Percentiles rank a stretch among this genome's conserved stretches.
These are phyloP conservation scores for Zeuzera pyrina DNA, from an alignment of 2,888 invertebrate species.

Conservation along the genomic window DNA sequence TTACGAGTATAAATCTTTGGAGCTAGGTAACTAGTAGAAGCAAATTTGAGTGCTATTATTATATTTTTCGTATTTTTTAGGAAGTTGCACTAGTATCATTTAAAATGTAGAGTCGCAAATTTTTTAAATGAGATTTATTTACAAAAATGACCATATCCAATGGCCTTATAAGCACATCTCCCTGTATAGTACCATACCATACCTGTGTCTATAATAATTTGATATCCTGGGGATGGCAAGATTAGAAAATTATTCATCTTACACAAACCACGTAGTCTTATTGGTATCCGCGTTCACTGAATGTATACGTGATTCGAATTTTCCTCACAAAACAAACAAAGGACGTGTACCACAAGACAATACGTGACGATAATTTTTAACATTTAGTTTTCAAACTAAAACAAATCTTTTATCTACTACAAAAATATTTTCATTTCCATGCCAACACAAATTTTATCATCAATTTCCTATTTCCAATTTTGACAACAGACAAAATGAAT, in stretches of 20 bases:
- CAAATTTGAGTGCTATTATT: too few species aligned
- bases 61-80: too few species aligned
- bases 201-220: too few species aligned
- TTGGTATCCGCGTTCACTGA: slow-evolving; percentile 31
- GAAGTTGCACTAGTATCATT: too few species aligned
- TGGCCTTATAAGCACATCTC: too few species aligned
- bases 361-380: slow-evolving; percentile 36
- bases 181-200: too few species aligned
- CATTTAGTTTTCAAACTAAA: slow-evolving; percentile 16
- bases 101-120: too few species aligned
- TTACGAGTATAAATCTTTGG: too few species aligned
- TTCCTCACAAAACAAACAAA: slow-evolving; percentile 23
- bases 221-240: neutral
- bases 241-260: slow-evolving; percentile 28
- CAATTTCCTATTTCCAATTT: slow-evolving; percentile 16
- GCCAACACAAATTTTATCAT: slow-evolving; percentile 7
- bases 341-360: slow-evolving; percentile 28
- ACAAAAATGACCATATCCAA: too few species aligned
- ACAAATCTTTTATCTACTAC: neutral
- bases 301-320: slow-evolving; percentile 48
- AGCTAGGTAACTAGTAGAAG: too few species aligned
- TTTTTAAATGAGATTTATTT: too few species aligned
- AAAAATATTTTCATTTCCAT: neutral
- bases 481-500: slow-evolving; percentile 22
- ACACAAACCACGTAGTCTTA: slow-evolving; percentile 35